These are phyloP conservation scores for Oncorhynchus masou DNA, from an alignment of 2,113 vertebrate genomes.

Conservation along the genomic window DNA sequence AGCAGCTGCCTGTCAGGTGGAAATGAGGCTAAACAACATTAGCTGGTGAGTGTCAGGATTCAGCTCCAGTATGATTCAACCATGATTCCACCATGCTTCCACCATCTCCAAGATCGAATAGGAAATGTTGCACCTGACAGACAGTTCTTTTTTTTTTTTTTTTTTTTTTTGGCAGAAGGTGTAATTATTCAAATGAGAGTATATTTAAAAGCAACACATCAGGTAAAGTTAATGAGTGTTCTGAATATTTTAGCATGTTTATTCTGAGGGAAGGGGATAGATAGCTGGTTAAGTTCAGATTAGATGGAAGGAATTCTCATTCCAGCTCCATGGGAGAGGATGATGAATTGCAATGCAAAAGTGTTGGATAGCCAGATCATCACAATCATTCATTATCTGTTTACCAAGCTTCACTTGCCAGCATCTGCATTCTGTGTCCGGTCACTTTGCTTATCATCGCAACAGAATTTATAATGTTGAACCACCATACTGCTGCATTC, in stretches of 20 bases:
- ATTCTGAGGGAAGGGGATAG: slow-evolving; percentile 40
- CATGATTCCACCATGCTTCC: too few relatives aligned
- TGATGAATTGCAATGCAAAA: background rate
- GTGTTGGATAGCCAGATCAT: background rate
- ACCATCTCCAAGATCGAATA: too few relatives aligned
- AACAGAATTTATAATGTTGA: background rate
- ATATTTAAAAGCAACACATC: slow-evolving; percentile 51
- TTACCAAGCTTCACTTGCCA: background rate
- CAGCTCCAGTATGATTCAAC: too few relatives aligned
- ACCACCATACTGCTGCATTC: background rate
- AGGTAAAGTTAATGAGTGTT: slow-evolving; percentile 62
- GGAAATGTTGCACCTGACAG: too few relatives aligned
- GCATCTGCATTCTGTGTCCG: background rate
- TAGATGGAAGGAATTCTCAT: slow-evolving; percentile 52
- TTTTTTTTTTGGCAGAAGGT: slow-evolving; percentile 20
- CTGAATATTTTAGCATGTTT: slow-evolving; percentile 63
- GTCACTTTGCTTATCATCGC: background rate
- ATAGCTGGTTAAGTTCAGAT: slow-evolving; percentile 72
- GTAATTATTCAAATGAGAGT: slow-evolving; percentile 44
- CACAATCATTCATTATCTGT: background rate
- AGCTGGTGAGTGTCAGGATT: too few relatives aligned
- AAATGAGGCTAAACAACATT: too few relatives aligned
- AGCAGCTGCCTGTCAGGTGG: too few relatives aligned
- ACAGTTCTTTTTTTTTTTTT: background rate
- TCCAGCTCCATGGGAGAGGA: slow-evolving; percentile 15